Evolutionary conservation across 2,888 invertebrate genomes (phyloP).

Genomic region (Altica lythri): DNA sequence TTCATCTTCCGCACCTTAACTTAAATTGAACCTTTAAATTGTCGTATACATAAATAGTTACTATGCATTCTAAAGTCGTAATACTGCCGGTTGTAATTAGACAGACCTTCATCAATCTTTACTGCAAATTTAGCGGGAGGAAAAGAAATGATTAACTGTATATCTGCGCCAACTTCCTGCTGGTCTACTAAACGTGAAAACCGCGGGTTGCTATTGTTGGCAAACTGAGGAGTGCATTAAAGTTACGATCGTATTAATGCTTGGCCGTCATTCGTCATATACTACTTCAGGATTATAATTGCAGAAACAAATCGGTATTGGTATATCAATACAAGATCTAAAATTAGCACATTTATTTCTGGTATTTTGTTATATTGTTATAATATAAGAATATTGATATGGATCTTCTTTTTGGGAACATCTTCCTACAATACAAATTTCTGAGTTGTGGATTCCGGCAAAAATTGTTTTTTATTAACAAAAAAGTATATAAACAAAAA

Average conservation of each 20-base stretch:
- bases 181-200: conserved; percentile 49
- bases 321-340: too few relatives aligned
- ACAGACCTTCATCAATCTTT: conserved; percentile 42
- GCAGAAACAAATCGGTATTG: conserved; percentile 24
- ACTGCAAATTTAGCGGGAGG: conserved; percentile 14
- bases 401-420: too few relatives aligned
- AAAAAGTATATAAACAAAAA: too few relatives aligned
- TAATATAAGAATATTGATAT: too few relatives aligned
- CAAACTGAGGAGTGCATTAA: conserved; percentile 48
- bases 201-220: conserved; percentile 48
- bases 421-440: too few relatives aligned
- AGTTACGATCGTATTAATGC: conserved; percentile 46
- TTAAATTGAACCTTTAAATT: too few relatives aligned
- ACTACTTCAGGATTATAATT: conserved; percentile 13
- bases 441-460: too few relatives aligned
- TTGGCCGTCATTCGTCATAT: conserved; percentile 20
- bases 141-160: conserved; percentile 41
- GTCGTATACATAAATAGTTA: too few relatives aligned
- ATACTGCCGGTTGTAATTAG: conserved; percentile 17
- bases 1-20: too few relatives aligned
- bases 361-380: too few relatives aligned
- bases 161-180: conserved; percentile 47
- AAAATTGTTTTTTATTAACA: too few relatives aligned
- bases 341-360: too few relatives aligned
- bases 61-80: conserved; percentile 10